phyloP scores from a whole-genome alignment of 2,113 vertebrate genomes.

The Paradisaea rubra region DNA sequence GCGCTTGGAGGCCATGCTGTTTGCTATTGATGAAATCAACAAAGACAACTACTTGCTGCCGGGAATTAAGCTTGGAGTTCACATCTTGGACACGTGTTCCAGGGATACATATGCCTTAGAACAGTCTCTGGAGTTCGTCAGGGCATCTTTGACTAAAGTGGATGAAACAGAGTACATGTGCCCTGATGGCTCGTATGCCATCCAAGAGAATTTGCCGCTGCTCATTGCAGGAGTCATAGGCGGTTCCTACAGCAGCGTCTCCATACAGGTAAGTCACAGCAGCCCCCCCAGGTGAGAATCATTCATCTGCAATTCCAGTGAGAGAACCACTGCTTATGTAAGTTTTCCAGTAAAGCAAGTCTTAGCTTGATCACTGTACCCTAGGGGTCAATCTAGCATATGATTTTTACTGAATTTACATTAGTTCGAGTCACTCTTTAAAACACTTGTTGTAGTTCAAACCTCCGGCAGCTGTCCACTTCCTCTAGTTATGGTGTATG shows the following conservation, averaged over 20 bases:
- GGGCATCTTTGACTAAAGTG: slow-evolving; percentile 96
- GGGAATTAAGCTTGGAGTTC: slow-evolving; percentile 89
- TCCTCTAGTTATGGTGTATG: background rate
- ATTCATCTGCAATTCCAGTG: background rate
- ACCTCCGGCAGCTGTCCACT: background rate
- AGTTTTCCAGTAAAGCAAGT: background rate
- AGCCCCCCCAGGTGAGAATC: background rate
- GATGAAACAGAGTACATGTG: slow-evolving; percentile 98
- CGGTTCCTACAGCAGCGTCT: slow-evolving; percentile 96
- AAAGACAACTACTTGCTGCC: slow-evolving; percentile 83
- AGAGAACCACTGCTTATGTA: background rate
- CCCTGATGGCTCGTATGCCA: slow-evolving; percentile 92
- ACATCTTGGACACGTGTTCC: slow-evolving; percentile 97
- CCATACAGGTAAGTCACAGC: slow-evolving; percentile 88
- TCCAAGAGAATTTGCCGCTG: slow-evolving; percentile 92
- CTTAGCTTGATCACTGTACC: background rate
- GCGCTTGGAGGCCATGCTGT: slow-evolving; percentile 96
- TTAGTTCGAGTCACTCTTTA: background rate
- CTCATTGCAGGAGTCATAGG: slow-evolving; percentile 94
- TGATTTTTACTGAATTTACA: background rate
- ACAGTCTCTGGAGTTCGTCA: slow-evolving; percentile 96
- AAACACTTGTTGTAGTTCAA: background rate
- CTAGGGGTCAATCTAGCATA: background rate
- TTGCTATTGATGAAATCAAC: slow-evolving; percentile 96
- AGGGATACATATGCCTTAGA: slow-evolving; percentile 96